Evolutionary conservation across 2,113 vertebrate genomes (phyloP).

Genomic region (Hyla sarda): DNA sequence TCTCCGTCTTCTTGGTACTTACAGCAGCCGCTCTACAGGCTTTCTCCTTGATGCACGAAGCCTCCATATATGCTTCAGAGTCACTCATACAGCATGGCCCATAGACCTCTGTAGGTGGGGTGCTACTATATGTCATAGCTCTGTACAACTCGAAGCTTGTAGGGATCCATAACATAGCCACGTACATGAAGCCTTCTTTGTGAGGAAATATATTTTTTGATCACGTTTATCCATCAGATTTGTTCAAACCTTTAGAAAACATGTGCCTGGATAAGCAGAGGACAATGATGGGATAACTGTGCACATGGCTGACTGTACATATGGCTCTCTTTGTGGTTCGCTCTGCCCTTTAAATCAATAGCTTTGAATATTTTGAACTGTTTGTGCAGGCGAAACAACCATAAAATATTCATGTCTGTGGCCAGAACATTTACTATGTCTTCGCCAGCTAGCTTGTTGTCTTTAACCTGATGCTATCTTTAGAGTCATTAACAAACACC

Average conservation of each 20-base stretch:
- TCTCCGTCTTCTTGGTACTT: too few relatives aligned
- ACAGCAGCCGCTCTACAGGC: too few relatives aligned
- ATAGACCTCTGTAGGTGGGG: not conserved
- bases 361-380: not conserved
- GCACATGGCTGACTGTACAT: not conserved
- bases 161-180: not conserved
- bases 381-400: not conserved
- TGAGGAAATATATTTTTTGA: not conserved
- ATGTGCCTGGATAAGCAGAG: not conserved
- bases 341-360: not conserved
- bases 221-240: not conserved
- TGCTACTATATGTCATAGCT: too few relatives aligned
- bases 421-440: not conserved
- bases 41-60: too few relatives aligned
- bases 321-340: not conserved
- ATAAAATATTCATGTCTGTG: not conserved
- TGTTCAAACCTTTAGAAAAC: not conserved
- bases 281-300: not conserved
- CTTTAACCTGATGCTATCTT: not conserved
- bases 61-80: not conserved
- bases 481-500: not conserved
- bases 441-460: not conserved
- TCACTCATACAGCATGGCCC: not conserved
- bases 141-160: not conserved
- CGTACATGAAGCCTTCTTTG: not conserved